phyloP scores from a whole-genome alignment of 1,140 invertebrate species.

The Drosophila funebris region DNA sequence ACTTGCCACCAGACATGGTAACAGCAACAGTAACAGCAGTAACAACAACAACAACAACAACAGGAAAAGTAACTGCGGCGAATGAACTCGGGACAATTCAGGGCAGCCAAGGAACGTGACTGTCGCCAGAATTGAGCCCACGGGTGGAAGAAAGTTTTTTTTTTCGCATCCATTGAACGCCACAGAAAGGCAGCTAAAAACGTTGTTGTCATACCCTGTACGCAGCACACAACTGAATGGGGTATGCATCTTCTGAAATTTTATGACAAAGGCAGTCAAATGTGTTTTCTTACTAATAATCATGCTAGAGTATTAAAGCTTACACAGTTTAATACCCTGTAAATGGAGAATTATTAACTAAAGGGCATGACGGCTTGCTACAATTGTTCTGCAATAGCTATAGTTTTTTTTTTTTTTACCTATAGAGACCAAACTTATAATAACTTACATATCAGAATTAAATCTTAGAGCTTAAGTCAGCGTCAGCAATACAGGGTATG shows the following conservation, averaged over 20 bases:
- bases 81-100: constrained; percentile 62
- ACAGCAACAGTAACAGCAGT: neutral
- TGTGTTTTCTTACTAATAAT: too few species aligned
- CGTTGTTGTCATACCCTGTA: constrained; percentile 32
- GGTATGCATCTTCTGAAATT: too few species aligned
- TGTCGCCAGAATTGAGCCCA: constrained; percentile 67
- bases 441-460: too few species aligned
- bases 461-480: too few species aligned
- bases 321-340: neutral
- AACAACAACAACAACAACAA: constrained; percentile 3
- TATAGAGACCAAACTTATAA: too few species aligned
- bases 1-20: constrained; percentile 31
- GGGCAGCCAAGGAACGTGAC: constrained; percentile 74
- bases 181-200: constrained; percentile 11
- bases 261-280: too few species aligned
- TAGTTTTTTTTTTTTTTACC: too few species aligned
- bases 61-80: constrained; percentile 27
- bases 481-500: too few species aligned
- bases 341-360: too few species aligned
- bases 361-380: too few species aligned
- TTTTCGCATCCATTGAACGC: neutral
- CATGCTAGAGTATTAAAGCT: too few species aligned
- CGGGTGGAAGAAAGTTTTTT: constrained; percentile 68
- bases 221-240: neutral
- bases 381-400: too few species aligned